Conservation (phyloP, 2,113 vertebrate genomes). For the Antidorcas marsupialis region DNA sequence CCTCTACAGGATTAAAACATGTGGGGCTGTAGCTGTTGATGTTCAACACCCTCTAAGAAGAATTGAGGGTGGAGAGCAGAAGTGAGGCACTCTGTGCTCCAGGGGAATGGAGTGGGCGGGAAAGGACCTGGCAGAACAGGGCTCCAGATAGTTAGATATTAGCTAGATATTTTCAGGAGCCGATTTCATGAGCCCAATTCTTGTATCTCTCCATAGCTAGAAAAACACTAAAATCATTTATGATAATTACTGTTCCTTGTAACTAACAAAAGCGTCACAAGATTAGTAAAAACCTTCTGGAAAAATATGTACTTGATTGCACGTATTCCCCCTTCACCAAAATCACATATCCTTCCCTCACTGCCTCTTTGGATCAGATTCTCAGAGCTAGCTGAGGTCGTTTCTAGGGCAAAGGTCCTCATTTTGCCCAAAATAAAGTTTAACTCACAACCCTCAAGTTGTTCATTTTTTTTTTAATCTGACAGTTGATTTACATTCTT, state of each 20-base stretch:
- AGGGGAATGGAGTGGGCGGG: accelerated
- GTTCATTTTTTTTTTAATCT: background rate
- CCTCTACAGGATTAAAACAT: background rate
- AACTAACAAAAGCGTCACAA: background rate
- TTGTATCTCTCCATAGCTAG: background rate
- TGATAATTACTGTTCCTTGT: background rate
- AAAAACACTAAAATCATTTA: background rate
- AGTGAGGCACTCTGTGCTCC: background rate
- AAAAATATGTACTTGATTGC: background rate
- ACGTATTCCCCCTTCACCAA: background rate
- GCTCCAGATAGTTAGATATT: background rate
- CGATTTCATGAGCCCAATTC: background rate
- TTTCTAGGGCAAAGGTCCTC: background rate
- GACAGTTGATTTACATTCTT: background rate
- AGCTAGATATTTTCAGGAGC: background rate
- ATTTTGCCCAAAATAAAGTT: background rate
- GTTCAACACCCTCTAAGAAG: background rate
- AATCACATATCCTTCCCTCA: background rate
- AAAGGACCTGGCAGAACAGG: background rate
- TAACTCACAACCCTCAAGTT: background rate
- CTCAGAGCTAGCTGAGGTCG: background rate
- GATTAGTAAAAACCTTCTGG: background rate
- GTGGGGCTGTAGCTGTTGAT: background rate
- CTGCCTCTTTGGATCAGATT: background rate
- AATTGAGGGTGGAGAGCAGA: background rate